Percentiles rank a stretch among this genome's conserved stretches.
Evolutionary conservation across 1,140 invertebrate species (phyloP).

Genomic region (Papilio polyxenes): DNA sequence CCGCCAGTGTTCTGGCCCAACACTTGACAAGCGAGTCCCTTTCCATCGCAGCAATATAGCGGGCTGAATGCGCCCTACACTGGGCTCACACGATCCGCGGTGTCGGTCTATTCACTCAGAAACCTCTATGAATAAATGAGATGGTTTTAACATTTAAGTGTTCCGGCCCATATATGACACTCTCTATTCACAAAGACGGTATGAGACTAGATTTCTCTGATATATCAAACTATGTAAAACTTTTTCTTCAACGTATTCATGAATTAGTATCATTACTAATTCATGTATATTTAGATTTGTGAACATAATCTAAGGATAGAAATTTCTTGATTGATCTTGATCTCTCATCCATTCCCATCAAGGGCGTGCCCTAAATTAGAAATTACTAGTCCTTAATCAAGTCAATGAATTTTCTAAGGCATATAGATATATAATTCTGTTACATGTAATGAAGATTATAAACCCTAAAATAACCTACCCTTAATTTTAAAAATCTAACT

Average conservation of each 20-base stretch:
- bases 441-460: too few species aligned
- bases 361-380: too few species aligned
- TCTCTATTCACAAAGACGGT: conserved; percentile 19
- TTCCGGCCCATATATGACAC: not conserved
- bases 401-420: too few species aligned
- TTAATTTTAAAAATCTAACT: too few species aligned
- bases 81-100: not conserved
- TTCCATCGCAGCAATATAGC: not conserved
- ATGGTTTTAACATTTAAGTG: conserved; percentile 30
- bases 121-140: conserved; percentile 28
- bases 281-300: too few species aligned
- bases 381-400: too few species aligned
- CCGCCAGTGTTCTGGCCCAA: not conserved
- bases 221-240: not conserved
- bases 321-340: too few species aligned
- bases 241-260: not conserved
- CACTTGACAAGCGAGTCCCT: conserved; percentile 3
- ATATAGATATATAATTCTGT: too few species aligned
- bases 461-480: too few species aligned
- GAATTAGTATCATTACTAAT: too few species aligned
- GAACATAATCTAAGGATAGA: too few species aligned
- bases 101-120: not conserved
- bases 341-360: too few species aligned
- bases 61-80: conserved; percentile 21
- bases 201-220: not conserved